Percentiles rank a stretch among this genome's conserved stretches.
Evolutionary conservation across 2,888 invertebrate species (phyloP).

Genomic region (Ornithoptera alexandrae): DNA sequence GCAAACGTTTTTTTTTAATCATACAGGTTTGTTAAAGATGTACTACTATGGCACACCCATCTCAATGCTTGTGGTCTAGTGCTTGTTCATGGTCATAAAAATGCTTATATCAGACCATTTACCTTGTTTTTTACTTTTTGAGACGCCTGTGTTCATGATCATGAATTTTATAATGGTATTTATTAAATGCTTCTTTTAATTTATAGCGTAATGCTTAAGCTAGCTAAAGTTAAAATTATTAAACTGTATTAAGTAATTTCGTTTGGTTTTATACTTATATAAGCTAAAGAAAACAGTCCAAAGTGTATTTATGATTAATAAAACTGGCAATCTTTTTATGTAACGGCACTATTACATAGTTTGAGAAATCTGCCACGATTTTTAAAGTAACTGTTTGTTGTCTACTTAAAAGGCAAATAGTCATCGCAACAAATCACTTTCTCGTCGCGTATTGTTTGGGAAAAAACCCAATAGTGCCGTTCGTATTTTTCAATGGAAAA

Average conservation of each 20-base stretch:
- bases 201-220: no score
- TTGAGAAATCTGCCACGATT: slow-evolving; percentile 6
- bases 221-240: no score
- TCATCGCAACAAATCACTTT: slow-evolving; percentile 24
- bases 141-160: no score
- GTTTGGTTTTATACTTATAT: no score
- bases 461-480: slow-evolving; percentile 5
- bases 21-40: background rate
- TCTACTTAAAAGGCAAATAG: slow-evolving; percentile 15
- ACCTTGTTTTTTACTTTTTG: background rate
- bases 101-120: background rate
- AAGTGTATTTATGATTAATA: no score
- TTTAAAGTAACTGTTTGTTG: slow-evolving; percentile 16
- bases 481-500: no score
- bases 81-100: background rate
- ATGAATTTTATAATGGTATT: no score
- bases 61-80: background rate
- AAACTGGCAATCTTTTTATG: background rate
- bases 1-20: background rate
- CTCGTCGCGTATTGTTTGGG: slow-evolving; percentile 5
- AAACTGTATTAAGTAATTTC: no score
- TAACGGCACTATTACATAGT: background rate
- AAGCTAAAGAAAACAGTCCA: no score
- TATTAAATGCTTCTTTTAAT: no score
- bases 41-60: background rate